These are phyloP conservation scores for Lepilemur septentrionalis DNA, from an alignment of 2,797 vertebrate genomes.

Conservation along the genomic window DNA sequence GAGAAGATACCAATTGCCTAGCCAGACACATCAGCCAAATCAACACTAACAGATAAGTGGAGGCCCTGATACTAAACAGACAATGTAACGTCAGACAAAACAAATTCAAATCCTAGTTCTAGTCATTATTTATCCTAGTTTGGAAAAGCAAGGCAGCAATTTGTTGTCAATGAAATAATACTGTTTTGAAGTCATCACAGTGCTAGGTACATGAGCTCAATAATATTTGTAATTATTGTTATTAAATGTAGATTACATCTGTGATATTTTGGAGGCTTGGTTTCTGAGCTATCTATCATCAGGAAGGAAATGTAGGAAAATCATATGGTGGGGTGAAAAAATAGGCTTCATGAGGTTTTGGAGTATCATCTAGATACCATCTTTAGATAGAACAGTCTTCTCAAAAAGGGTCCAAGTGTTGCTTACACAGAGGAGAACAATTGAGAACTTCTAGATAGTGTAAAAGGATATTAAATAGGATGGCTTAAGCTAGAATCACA, in stretches of 20 bases:
- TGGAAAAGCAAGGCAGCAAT: background rate
- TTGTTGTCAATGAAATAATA: background rate
- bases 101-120: background rate
- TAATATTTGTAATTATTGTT: background rate
- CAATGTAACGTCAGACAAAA: background rate
- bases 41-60: background rate
- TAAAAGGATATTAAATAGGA: background rate
- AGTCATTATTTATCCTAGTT: background rate
- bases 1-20: background rate
- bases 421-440: background rate
- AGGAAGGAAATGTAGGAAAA: conserved; percentile 10
- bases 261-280: background rate
- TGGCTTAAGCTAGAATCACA: background rate
- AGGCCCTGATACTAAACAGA: background rate
- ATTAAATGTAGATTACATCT: background rate
- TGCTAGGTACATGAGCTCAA: background rate
- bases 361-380: background rate
- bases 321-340: background rate
- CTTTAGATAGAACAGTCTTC: background rate
- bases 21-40: background rate
- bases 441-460: background rate
- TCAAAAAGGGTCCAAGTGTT: background rate
- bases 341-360: background rate
- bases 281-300: background rate
- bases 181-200: background rate